A percentile compares a stretch with the other conserved stretches of the same genome.
These are phyloP conservation scores for Hoplias malabaricus DNA, from an alignment of 2,113 vertebrate genomes.

Conservation along the genomic window DNA sequence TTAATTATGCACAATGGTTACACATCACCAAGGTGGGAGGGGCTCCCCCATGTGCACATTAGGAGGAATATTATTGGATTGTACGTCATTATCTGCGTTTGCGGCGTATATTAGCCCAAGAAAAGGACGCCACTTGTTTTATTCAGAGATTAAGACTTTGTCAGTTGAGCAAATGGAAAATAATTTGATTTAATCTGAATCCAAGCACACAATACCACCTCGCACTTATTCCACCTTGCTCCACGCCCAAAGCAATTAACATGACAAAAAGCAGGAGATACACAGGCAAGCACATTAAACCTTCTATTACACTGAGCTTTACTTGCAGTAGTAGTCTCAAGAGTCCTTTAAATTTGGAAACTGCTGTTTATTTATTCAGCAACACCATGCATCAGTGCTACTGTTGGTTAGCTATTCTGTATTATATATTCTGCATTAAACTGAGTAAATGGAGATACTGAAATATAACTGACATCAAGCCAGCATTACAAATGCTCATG, in stretches of 20 bases:
- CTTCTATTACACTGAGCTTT: neutral
- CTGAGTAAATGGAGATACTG: neutral
- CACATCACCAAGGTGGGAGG: constrained; percentile 58
- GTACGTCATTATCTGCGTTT: constrained; percentile 37
- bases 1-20: constrained; percentile 68
- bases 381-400: constrained; percentile 24
- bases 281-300: constrained; percentile 4
- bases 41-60: constrained; percentile 46
- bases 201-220: constrained; percentile 40
- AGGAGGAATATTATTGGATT: constrained; percentile 47
- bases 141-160: constrained; percentile 52
- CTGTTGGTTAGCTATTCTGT: constrained; percentile 40
- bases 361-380: constrained; percentile 26
- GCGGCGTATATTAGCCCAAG: constrained; percentile 3
- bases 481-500: neutral
- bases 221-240: constrained; percentile 27
- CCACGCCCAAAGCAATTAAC: constrained; percentile 28
- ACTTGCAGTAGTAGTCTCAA: constrained; percentile 38
- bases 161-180: constrained; percentile 7
- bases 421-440: constrained; percentile 38
- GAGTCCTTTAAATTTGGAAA: constrained; percentile 35
- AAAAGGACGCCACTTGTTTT: constrained; percentile 10
- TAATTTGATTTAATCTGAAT: constrained; percentile 59
- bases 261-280: constrained; percentile 28
- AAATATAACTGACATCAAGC: constrained; percentile 3